Evolutionary conservation across 1,140 invertebrate species (phyloP), one percentile per base, ranked within the genome.

Genomic region (Halictus rubicundus): DNA sequence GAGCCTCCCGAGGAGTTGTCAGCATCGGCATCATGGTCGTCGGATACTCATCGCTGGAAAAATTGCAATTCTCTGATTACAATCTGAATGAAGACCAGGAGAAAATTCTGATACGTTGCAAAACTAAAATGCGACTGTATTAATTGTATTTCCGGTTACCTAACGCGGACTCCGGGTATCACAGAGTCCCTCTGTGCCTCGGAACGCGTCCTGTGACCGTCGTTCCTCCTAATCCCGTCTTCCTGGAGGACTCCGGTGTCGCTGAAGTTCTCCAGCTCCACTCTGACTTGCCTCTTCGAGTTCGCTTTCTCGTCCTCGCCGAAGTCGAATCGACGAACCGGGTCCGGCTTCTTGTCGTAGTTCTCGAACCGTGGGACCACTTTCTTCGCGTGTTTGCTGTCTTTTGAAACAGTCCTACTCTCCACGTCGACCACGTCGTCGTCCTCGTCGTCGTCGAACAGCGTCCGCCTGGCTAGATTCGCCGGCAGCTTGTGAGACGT

Each of bases 21-120:
- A 93, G 78, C 46, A 91, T 83, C 3, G 92, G 92, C 57, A 92
- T 60, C 90, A 91, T 92, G 12, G 92, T 93, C 1, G 92, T 93
- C n/a, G 90, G 81, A 65, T 93, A 92, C 72, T 93, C 91, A 54
- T 87, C 80, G 46, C 92, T 93, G 65, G 52, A 19, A 14, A 19
- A n/a, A n/a, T 23, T 9, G n/a, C 0, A 8, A n/a, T 57, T n/a
- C n/a, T 6, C 54, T 57, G 0, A n/a, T 57, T n/a, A 9, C 19
- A 57, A n/a, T 57, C 6, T n/a, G 21, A 27, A 8, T 1, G 19
- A 19, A 52, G 16, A 52, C 49, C 49, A 46, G 10, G 42, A 10
- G 14, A 14, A 46, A 46, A 32, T 32, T 4, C 3, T 3, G 32
- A 32, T 32, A n/a, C n/a, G n/a, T n/a, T n/a, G n/a, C n/a, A n/a